Evolutionary conservation across 1,140 invertebrate genomes (phyloP).

Genomic region (Diplogasteroides magnus): DNA sequence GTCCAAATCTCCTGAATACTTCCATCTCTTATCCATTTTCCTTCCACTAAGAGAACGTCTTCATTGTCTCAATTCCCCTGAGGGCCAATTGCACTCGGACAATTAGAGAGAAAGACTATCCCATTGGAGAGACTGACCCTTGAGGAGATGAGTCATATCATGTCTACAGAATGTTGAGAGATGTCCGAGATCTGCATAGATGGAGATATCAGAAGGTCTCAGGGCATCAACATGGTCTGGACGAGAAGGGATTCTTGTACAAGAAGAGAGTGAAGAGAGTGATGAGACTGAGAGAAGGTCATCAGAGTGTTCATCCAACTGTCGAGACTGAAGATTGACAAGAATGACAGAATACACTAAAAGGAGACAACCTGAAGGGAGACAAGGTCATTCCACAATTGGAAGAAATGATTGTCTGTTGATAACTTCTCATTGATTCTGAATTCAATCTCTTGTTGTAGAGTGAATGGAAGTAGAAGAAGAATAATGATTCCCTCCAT

Average conservation of each 20-base stretch:
- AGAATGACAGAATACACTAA: too few species aligned
- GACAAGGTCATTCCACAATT: constrained; percentile 23
- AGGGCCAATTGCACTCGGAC: not conserved
- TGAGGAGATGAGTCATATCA: constrained; percentile 14
- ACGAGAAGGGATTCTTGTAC: not conserved
- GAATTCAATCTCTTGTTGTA: not conserved
- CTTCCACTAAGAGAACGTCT: constrained; percentile 2
- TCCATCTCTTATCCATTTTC: too few species aligned
- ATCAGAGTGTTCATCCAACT: constrained; percentile 18
- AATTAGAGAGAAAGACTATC: not conserved
- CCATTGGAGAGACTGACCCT: constrained; percentile 12
- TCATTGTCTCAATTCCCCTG: not conserved
- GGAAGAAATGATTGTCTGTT: constrained; percentile 20
- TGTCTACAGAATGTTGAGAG: constrained; percentile 21
- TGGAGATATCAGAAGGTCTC: not conserved
- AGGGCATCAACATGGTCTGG: not conserved
- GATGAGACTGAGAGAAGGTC: constrained; percentile 17
- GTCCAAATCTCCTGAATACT: constrained; percentile 16
- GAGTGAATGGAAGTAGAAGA: not conserved
- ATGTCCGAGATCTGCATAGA: constrained; percentile 24
- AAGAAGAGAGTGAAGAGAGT: constrained; percentile 1
- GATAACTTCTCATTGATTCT: constrained; percentile 21
- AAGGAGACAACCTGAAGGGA: constrained; percentile 13
- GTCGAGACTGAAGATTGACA: constrained; percentile 13
- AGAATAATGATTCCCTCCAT: not conserved